A percentile compares a stretch with the other conserved stretches of the same genome.
These are phyloP conservation scores for Hypothenemus hampei DNA, from an alignment of 1,140 invertebrate species.

Conservation along the genomic window DNA sequence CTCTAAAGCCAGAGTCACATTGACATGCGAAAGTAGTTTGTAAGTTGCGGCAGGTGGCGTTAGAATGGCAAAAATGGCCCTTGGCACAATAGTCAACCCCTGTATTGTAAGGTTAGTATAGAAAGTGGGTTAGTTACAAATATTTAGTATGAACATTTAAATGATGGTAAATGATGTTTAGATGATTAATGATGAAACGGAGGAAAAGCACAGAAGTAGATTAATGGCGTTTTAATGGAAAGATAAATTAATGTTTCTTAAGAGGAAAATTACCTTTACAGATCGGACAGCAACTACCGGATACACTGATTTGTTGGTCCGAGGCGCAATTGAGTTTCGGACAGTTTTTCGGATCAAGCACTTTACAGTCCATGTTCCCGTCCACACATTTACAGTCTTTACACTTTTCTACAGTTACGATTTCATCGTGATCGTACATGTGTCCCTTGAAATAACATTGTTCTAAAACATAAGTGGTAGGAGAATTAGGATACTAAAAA, in stretches of 20 bases:
- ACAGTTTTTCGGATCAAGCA: slow-evolving; percentile 69
- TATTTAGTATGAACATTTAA: too few species aligned
- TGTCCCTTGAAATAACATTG: slow-evolving; percentile 71
- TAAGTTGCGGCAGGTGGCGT: slow-evolving; percentile 80
- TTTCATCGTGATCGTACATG: slow-evolving; percentile 79
- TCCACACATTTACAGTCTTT: slow-evolving; percentile 71
- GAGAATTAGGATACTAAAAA: too few species aligned
- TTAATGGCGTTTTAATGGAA: too few species aligned
- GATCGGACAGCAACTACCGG: slow-evolving; percentile 85
- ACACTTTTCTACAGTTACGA: slow-evolving; percentile 65
- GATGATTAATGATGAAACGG: too few species aligned
- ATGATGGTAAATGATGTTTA: too few species aligned
- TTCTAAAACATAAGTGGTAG: slow-evolving; percentile 52
- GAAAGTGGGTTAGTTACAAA: too few species aligned
- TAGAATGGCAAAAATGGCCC: slow-evolving; percentile 76
- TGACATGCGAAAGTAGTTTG: slow-evolving; percentile 79
- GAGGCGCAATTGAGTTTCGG: slow-evolving; percentile 74
- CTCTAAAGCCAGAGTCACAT: slow-evolving; percentile 75
- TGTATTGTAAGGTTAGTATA: slow-evolving; percentile 45
- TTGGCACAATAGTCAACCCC: slow-evolving; percentile 84
- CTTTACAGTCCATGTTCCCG: slow-evolving; percentile 73
- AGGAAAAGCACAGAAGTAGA: too few species aligned
- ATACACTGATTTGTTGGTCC: slow-evolving; percentile 70
- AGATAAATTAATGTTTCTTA: too few species aligned
- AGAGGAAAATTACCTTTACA: slow-evolving; percentile 74